Evolutionary conservation across 2,113 vertebrate genomes (phyloP).

Genomic region (Cervus canadensis): DNA sequence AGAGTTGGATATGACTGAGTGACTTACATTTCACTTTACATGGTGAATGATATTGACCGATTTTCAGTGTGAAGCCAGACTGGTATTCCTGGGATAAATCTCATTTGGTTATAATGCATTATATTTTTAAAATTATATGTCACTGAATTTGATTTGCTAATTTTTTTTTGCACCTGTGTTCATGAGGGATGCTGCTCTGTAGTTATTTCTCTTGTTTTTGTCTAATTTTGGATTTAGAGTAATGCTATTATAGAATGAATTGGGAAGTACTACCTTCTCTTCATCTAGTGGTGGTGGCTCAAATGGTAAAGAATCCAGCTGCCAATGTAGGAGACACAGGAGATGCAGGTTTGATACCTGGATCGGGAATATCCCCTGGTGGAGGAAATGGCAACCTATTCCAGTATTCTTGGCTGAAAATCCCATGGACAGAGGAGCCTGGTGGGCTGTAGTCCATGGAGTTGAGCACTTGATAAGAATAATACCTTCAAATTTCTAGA

Average conservation of each 20-base stretch:
- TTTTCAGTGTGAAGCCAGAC: neutral
- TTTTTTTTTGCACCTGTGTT: neutral
- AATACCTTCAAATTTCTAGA: neutral
- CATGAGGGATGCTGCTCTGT: neutral
- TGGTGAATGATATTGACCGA: neutral
- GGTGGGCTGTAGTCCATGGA: neutral
- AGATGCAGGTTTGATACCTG: neutral
- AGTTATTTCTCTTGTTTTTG: neutral
- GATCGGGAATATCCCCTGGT: neutral
- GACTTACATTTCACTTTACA: neutral
- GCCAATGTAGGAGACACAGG: neutral
- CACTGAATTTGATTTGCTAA: neutral
- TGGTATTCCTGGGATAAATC: neutral
- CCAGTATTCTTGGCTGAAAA: neutral
- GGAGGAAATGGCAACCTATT: neutral
- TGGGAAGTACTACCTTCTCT: neutral
- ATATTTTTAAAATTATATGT: neutral
- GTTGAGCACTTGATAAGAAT: neutral
- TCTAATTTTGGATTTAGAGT: neutral
- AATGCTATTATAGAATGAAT: neutral
- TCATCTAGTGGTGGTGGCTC: neutral
- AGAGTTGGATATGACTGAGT: neutral
- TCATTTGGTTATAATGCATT: neutral
- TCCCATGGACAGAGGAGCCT: neutral
- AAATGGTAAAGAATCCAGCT: neutral